Conservation (phyloP, 2,113 vertebrate species). For the Sinocyclocheilus anophthalmus region DNA sequence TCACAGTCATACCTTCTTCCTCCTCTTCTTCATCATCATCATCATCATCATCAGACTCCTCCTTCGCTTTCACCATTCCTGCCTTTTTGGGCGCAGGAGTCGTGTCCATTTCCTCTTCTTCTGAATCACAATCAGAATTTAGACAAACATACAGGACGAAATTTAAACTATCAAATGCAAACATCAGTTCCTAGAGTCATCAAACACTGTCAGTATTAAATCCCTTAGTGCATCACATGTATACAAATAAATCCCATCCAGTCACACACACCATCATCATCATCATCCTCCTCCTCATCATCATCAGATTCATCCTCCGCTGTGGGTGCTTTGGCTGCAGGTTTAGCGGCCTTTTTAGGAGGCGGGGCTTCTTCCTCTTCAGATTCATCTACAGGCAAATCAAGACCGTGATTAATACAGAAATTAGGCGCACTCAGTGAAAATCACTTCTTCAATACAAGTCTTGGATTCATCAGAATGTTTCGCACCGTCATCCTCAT, state of each 20-base stretch:
- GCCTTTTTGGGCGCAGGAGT: conserved; percentile 81
- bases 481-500: conserved; percentile 47
- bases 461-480: too few species aligned
- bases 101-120: conserved; percentile 86
- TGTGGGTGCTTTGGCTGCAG: conserved; percentile 46
- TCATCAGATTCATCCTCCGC: conserved; percentile 60
- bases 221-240: too few species aligned
- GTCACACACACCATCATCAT: conserved; percentile 22
- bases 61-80: conserved; percentile 82
- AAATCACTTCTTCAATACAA: too few species aligned
- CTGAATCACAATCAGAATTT: conserved; percentile 70
- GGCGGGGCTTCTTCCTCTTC: too few species aligned
- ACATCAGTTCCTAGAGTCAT: conserved; percentile 68
- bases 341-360: too few species aligned
- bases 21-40: conserved; percentile 73
- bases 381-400: too few species aligned
- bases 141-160: conserved; percentile 41
- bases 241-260: too few species aligned
- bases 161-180: not conserved
- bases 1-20: too few species aligned
- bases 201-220: conserved; percentile 83
- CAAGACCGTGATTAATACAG: too few species aligned
- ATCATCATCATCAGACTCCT: conserved; percentile 81
- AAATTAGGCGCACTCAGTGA: too few species aligned
- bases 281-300: not conserved